Base-by-base conservation (phyloP, 2,113 vertebrate genomes). In the Eclectus roratus region DNA sequence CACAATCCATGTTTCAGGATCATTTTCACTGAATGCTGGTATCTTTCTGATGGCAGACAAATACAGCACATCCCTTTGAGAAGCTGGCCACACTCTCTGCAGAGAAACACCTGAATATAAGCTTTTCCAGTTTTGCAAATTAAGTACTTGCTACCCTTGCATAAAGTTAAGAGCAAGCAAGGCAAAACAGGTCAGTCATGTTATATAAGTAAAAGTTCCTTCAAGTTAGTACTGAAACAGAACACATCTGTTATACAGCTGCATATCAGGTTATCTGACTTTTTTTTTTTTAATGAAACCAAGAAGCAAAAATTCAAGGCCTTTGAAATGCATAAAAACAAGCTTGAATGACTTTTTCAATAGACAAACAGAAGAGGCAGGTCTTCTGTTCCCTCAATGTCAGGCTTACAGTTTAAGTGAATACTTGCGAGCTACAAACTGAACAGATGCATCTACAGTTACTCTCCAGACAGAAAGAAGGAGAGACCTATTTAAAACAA, bases 1-100 rank as follows among this genome's bases (percentile, higher is more conserved):
- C 43, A 99, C 99, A 93, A 99, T 98, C 99, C 99, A 99, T 3
- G 99, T 99, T 97, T 99, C 99, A 0, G 99, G 98, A 94, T 99
- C 99, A 71, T 99, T 99, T 98, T 99, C 99, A 79, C 99, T 99
- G 91, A 98, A 98, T 37, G 99, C 98, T 84, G 98, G 93, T 97
- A 99, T 99, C 92, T 99, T 99, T 91, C 98, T 98, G 94, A 99
- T 99, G 79, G 98, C 99, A 63, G 99, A 99, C 95, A 99, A 98
- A 95, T 99, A 99, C 44, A 99, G 98, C 13, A 99, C 98, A 60
- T 99, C 99, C 91, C 99, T 98, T 88, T 99, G 99, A 95, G 99
- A 99, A 71, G 99, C 99, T 6, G 99, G 99, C 99, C 99, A 99
- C 78, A 99, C 99, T 93, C 99, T 98, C 99, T 99, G 97, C 63